phyloP scores from a whole-genome alignment of 30 jellyfish, hydroid and myxozoan species.

The Aurelia aurita complex sp. Pacific region DNA sequence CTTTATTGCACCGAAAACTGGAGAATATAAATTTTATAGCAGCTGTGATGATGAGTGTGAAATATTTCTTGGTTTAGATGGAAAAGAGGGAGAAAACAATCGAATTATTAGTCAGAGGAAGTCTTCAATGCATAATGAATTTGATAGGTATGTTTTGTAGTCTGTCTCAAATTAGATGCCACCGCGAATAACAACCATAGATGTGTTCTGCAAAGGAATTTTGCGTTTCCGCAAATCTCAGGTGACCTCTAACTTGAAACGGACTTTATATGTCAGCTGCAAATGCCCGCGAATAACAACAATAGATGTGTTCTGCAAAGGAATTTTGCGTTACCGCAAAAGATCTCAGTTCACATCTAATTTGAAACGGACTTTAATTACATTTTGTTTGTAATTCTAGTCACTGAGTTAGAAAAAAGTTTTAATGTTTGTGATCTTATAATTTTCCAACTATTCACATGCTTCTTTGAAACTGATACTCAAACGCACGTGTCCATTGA shows the following conservation, averaged over 20 bases:
- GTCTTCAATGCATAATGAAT: slow-evolving; percentile 81
- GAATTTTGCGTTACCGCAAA: too few species aligned
- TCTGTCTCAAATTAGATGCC: not conserved
- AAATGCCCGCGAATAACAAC: not conserved
- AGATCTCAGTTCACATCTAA: too few species aligned
- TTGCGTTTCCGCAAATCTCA: too few species aligned
- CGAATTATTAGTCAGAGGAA: slow-evolving; percentile 73
- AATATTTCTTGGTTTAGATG: slow-evolving; percentile 93
- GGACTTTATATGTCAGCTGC: too few species aligned
- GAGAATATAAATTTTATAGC: slow-evolving; percentile 88
- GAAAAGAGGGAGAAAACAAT: slow-evolving; percentile 90
- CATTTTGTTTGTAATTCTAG: too few species aligned
- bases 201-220: not conserved
- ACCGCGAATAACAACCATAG: not conserved
- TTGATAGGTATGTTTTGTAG: slow-evolving; percentile 56
- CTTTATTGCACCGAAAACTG: slow-evolving; percentile 88
- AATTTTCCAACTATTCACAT: too few species aligned
- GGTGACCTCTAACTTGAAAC: too few species aligned
- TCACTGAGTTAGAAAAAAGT: too few species aligned
- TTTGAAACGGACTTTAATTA: too few species aligned
- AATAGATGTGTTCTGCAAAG: not conserved
- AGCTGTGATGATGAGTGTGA: slow-evolving; percentile 97
- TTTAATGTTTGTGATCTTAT: too few species aligned
- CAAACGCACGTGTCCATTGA: too few species aligned
- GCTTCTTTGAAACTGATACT: too few species aligned